Conservation (phyloP, 2,113 vertebrate genomes). For the Neotragus moschatus region DNA sequence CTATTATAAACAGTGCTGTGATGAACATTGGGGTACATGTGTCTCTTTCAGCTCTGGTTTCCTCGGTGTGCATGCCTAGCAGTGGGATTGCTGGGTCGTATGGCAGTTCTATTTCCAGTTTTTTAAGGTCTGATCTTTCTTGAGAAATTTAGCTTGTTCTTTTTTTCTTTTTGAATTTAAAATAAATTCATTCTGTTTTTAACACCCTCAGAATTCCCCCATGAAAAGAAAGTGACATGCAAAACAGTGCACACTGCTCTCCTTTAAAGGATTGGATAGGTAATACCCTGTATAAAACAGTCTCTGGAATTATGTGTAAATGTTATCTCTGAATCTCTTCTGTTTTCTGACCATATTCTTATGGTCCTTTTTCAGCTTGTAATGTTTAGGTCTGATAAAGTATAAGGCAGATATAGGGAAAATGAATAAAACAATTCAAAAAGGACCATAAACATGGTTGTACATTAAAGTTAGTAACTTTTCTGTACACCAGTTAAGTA, state of each 20-base stretch:
- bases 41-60: neutral
- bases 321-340: slow-evolving; percentile 87
- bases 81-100: neutral
- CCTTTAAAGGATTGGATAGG: neutral
- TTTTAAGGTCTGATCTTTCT: neutral
- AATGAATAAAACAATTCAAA: slow-evolving; percentile 7
- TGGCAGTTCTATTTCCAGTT: neutral
- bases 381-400: neutral
- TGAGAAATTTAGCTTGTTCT: neutral
- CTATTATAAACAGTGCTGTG: neutral
- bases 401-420: neutral
- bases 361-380: neutral
- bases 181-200: slow-evolving; percentile 64
- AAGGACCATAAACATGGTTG: neutral
- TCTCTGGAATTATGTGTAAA: slow-evolving; percentile 86
- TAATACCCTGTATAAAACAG: neutral
- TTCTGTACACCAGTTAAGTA: neutral
- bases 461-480: neutral
- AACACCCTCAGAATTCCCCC: neutral
- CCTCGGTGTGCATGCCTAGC: neutral
- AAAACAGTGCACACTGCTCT: neutral
- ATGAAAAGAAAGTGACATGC: neutral
- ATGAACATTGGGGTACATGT: neutral
- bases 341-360: neutral
- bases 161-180: neutral